phyloP scores from a whole-genome alignment of 1,140 invertebrate genomes.

The fruit fly (Drosophila melanogaster) region DNA sequence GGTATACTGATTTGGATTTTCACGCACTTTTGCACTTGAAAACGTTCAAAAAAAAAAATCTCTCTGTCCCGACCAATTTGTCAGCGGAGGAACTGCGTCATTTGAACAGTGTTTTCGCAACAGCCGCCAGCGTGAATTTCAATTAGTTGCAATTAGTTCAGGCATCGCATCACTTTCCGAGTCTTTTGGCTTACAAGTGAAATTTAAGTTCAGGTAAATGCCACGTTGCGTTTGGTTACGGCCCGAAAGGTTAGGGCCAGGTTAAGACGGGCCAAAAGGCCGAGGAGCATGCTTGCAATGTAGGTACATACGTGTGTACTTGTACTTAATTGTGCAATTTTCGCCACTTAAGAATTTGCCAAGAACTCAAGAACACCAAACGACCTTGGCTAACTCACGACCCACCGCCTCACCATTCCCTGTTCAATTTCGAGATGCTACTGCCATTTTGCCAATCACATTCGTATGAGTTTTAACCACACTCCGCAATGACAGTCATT shows the following conservation, averaged over 20 bases:
- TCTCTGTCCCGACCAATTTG: conserved; percentile 18
- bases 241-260: conserved; percentile 24
- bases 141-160: conserved; percentile 72
- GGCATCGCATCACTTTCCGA: conserved; percentile 34
- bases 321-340: conserved; percentile 57
- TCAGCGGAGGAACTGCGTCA: conserved; percentile 23
- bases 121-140: conserved; percentile 51
- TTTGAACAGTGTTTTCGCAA: conserved; percentile 36
- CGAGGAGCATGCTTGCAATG: background rate
- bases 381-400: conserved; percentile 51
- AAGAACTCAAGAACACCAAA: conserved; percentile 61
- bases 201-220: conserved; percentile 32
- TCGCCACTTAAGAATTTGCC: conserved; percentile 32
- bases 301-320: background rate
- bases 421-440: conserved; percentile 36
- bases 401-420: conserved; percentile 27
- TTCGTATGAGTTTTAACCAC: conserved; percentile 19
- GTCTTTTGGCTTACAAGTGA: conserved; percentile 20
- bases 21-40: conserved; percentile 71
- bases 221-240: conserved; percentile 32
- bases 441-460: conserved; percentile 43
- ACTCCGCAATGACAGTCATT: conserved; percentile 19
- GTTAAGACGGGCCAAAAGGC: conserved; percentile 9
- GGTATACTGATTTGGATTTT: conserved; percentile 50
- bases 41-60: background rate